These are phyloP conservation scores for Corydoras maculifer DNA, from an alignment of 2,113 vertebrate species.

Conservation along the genomic window DNA sequence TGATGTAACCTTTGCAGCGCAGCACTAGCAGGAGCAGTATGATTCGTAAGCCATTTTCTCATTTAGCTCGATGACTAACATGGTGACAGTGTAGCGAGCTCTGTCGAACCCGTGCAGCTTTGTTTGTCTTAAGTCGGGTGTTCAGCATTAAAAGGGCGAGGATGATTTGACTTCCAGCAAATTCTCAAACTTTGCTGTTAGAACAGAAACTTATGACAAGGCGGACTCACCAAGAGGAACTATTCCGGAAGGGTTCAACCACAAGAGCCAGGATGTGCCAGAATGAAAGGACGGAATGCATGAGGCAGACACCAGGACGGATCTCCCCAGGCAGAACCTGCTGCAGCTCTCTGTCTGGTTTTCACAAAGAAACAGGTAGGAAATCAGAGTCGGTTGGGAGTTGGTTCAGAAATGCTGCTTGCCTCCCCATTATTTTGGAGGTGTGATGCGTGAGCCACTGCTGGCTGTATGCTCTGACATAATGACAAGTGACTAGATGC, in stretches of 20 bases:
- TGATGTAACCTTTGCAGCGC: background rate
- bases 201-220: background rate
- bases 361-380: constrained; percentile 1
- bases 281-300: background rate
- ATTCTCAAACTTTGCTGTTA: background rate
- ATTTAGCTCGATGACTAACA: background rate
- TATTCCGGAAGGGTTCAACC: constrained; percentile 7
- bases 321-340: constrained; percentile 2
- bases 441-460: background rate
- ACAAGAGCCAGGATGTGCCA: background rate
- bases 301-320: background rate
- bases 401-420: constrained; percentile 27
- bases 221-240: constrained; percentile 2
- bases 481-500: constrained; percentile 24
- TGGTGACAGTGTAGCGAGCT: background rate
- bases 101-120: background rate
- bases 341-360: background rate
- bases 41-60: background rate
- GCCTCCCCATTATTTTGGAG: constrained; percentile 15
- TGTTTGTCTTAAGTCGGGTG: background rate
- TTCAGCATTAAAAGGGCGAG: background rate
- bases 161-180: too few relatives aligned
- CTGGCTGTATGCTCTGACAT: constrained; percentile 6
- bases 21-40: background rate
- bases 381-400: background rate